These are phyloP conservation scores for Sarcophaga bullata DNA, from an alignment of 1,140 invertebrate species.

Conservation along the genomic window DNA sequence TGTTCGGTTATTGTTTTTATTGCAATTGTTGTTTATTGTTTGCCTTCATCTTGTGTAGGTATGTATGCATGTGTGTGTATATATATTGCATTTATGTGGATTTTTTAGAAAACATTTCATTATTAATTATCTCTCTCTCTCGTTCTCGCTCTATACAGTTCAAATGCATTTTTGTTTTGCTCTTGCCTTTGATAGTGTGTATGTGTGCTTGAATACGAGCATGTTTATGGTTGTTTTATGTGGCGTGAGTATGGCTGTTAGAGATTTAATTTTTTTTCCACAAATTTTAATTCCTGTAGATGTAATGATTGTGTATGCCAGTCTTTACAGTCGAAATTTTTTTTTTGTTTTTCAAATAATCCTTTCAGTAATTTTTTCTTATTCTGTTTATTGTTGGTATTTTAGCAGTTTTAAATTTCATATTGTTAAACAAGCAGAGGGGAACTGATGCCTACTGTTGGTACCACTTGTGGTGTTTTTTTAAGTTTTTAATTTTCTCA, in stretches of 20 bases:
- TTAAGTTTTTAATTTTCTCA: slow-evolving; percentile 38
- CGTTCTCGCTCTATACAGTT: slow-evolving; percentile 43
- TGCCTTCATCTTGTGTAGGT: slow-evolving; percentile 32
- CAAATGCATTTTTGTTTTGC: slow-evolving; percentile 41
- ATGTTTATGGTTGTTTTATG: neutral
- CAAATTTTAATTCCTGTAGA: slow-evolving; percentile 31
- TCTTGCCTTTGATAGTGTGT: neutral
- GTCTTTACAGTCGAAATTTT: no score
- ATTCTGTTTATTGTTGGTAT: neutral
- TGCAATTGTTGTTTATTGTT: neutral
- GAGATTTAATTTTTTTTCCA: neutral
- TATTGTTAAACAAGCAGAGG: neutral
- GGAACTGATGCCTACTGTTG: slow-evolving; percentile 15
- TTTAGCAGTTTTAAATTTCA: neutral
- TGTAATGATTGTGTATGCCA: slow-evolving; percentile 36
- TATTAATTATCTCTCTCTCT: slow-evolving; percentile 32
- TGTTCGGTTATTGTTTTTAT: neutral
- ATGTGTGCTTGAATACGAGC: neutral
- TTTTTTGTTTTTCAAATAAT: slow-evolving; percentile 28
- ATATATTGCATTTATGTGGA: neutral
- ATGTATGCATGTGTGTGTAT: slow-evolving; percentile 37
- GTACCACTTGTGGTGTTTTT: slow-evolving; percentile 39
- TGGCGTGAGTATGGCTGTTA: neutral
- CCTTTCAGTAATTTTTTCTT: slow-evolving; percentile 16
- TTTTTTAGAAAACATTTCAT: slow-evolving; percentile 54